A percentile compares a stretch with the other conserved stretches of the same genome.
These are phyloP conservation scores for Podarcis lilfordi DNA, from an alignment of 2,797 vertebrate genomes.

Conservation along the genomic window DNA sequence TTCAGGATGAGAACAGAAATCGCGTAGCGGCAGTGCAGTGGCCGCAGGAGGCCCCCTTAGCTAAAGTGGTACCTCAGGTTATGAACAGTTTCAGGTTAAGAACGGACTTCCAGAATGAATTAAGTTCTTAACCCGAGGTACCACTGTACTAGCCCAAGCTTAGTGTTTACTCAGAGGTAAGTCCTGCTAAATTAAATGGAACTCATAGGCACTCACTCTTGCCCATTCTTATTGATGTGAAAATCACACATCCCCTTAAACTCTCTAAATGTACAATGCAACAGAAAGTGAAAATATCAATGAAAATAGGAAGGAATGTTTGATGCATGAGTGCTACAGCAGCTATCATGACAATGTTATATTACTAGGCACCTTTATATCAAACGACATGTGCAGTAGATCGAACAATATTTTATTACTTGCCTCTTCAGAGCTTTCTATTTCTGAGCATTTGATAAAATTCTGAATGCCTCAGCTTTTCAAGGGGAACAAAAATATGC, in stretches of 20 bases:
- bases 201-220: not conserved
- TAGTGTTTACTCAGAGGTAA: not conserved
- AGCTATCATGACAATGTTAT: not conserved
- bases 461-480: constrained; percentile 13
- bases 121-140: too few species aligned
- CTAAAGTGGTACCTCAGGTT: too few species aligned
- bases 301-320: not conserved
- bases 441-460: not conserved
- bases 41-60: too few species aligned
- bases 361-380: not conserved
- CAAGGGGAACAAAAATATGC: constrained; percentile 9
- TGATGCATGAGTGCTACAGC: not conserved
- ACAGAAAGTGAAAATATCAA: not conserved
- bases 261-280: not conserved
- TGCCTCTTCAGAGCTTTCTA: not conserved
- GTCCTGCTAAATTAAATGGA: not conserved
- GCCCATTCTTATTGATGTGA: too few species aligned
- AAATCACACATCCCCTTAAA: not conserved
- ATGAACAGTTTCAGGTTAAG: too few species aligned
- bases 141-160: too few species aligned
- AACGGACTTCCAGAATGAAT: too few species aligned
- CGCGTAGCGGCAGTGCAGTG: too few species aligned
- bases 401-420: not conserved
- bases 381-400: not conserved
- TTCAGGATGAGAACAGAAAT: too few species aligned